A percentile compares a stretch with the other conserved stretches of the same genome.
Evolutionary conservation across 2,888 invertebrate genomes (phyloP).

Genomic region (Actias luna): DNA sequence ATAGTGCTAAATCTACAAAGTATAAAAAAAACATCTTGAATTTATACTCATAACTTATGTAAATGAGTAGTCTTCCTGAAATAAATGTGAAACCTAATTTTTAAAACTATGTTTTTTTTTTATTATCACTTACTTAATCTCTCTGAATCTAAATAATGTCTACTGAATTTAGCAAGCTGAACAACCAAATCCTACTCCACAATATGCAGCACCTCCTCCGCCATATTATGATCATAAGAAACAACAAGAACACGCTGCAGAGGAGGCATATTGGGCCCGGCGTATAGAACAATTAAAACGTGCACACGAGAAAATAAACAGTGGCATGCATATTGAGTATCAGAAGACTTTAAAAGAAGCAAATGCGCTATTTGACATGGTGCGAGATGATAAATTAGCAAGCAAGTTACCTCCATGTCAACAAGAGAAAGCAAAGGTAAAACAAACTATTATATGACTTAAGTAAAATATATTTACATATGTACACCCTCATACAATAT

Average conservation of each 20-base stretch:
- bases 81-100: neutral
- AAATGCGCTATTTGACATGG: conserved; percentile 62
- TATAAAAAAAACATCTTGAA: no score
- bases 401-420: conserved; percentile 71
- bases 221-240: conserved; percentile 53
- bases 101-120: neutral
- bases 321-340: conserved; percentile 67
- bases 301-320: conserved; percentile 69
- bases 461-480: no score
- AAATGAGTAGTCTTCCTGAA: neutral
- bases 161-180: conserved; percentile 57
- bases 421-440: conserved; percentile 73
- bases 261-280: conserved; percentile 72
- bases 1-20: no score
- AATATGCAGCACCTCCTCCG: conserved; percentile 52
- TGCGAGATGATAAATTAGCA: conserved; percentile 57
- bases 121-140: neutral
- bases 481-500: no score
- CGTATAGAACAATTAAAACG: conserved; percentile 70
- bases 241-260: conserved; percentile 59
- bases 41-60: neutral
- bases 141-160: neutral
- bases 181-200: conserved; percentile 45
- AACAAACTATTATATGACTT: no score
- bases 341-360: conserved; percentile 72